Conservation (phyloP, 2,113 vertebrate species). For the Sisor rabdophorus region DNA sequence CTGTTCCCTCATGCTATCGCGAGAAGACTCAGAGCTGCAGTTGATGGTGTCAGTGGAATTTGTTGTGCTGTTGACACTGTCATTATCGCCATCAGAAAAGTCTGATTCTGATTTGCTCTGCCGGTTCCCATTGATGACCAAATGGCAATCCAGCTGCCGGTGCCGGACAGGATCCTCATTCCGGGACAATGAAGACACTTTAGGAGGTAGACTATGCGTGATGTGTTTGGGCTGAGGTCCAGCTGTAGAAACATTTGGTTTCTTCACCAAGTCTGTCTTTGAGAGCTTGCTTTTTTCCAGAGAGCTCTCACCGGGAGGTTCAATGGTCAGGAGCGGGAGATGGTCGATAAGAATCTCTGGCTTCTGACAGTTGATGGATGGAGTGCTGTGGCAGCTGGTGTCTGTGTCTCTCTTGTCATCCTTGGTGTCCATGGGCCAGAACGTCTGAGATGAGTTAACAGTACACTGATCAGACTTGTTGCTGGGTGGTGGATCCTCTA, state of each 20-base stretch:
- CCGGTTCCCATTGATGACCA: slow-evolving; percentile 90
- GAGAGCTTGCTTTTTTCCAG: slow-evolving; percentile 88
- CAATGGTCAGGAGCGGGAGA: slow-evolving; percentile 87
- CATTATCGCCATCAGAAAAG: slow-evolving; percentile 95
- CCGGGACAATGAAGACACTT: slow-evolving; percentile 67
- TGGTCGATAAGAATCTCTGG: slow-evolving; percentile 82
- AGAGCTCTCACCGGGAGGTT: slow-evolving; percentile 91
- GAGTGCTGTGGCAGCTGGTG: slow-evolving; percentile 88
- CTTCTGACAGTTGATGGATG: slow-evolving; percentile 84
- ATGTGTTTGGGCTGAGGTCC: slow-evolving; percentile 85
- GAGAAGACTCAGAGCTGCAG: slow-evolving; percentile 93
- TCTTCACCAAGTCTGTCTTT: slow-evolving; percentile 79
- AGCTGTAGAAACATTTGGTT: slow-evolving; percentile 73
- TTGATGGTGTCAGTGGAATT: slow-evolving; percentile 98
- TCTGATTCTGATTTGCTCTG: slow-evolving; percentile 96
- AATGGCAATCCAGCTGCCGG: slow-evolving; percentile 83
- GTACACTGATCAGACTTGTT: slow-evolving; percentile 81
- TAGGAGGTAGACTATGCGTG: slow-evolving; percentile 75
- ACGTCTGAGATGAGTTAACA: slow-evolving; percentile 81
- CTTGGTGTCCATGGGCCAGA: slow-evolving; percentile 87
- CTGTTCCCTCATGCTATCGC: slow-evolving; percentile 93
- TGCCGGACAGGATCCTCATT: slow-evolving; percentile 83
- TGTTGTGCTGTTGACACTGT: slow-evolving; percentile 97
- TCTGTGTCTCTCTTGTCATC: slow-evolving; percentile 85
- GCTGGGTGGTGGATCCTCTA: slow-evolving; percentile 77